Evolutionary conservation across 2,113 vertebrate species (phyloP).

Genomic region (Brachyhypopomus occidentalis): DNA sequence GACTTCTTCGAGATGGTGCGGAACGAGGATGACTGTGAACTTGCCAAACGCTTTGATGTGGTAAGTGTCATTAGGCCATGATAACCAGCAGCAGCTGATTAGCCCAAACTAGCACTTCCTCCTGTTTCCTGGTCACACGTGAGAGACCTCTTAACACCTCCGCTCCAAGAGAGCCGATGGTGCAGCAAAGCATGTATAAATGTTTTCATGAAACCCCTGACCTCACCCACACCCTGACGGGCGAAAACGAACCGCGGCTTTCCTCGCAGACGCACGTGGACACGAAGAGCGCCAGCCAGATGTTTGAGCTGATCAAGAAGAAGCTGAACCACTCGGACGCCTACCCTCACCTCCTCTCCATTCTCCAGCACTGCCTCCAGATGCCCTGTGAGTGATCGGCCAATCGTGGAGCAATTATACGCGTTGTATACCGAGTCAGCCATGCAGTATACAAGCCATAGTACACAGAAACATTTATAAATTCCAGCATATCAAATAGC

Average conservation of each 20-base stretch:
- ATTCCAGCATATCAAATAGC: neutral
- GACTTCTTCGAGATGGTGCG: slow-evolving; percentile 99
- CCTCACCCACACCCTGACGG: slow-evolving; percentile 2
- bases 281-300: slow-evolving; percentile 93
- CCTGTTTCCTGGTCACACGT: neutral
- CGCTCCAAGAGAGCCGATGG: neutral
- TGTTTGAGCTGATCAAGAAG: slow-evolving; percentile 96
- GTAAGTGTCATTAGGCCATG: slow-evolving; percentile 60
- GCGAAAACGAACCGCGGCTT: neutral
- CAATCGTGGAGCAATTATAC: neutral
- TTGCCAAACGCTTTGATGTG: slow-evolving; percentile 95
- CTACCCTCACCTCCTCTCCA: slow-evolving; percentile 93
- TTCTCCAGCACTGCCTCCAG: slow-evolving; percentile 95
- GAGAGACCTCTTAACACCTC: neutral
- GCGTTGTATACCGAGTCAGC: no score
- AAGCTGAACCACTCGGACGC: slow-evolving; percentile 92
- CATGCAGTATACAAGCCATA: no score
- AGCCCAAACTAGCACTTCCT: neutral
- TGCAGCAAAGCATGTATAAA: slow-evolving; percentile 6
- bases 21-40: slow-evolving; percentile 95
- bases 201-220: slow-evolving; percentile 4
- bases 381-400: slow-evolving; percentile 87
- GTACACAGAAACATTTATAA: neutral
- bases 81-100: neutral
- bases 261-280: slow-evolving; percentile 85